phyloP scores from a whole-genome alignment of 2,888 invertebrate genomes.

The Drosophila nr. medialis region DNA sequence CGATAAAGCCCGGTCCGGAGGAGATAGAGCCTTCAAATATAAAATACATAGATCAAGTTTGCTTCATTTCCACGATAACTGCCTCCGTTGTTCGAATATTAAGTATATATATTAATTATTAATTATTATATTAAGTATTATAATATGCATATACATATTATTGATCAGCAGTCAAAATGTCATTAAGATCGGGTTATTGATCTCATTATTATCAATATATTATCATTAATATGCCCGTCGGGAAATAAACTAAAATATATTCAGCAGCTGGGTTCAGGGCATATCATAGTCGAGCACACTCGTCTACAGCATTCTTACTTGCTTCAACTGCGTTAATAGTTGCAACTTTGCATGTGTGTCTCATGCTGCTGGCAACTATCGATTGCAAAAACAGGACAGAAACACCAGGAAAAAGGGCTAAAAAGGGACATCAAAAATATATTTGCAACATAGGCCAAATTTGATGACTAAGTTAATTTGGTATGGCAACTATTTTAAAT shows the following conservation, averaged over 20 bases:
- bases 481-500: not conserved
- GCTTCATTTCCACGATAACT: not conserved
- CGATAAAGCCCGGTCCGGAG: no score
- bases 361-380: not conserved
- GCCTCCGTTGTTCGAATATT: not conserved
- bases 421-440: not conserved
- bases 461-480: not conserved
- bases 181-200: not conserved
- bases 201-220: not conserved
- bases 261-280: not conserved
- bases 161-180: not conserved
- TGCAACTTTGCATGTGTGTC: not conserved
- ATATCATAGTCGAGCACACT: not conserved
- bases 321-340: not conserved
- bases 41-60: not conserved
- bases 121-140: no score
- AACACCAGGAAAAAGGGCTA: not conserved
- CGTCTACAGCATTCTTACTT: not conserved
- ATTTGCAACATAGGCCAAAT: not conserved
- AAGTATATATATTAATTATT: no score
- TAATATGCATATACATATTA: not conserved
- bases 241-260: not conserved
- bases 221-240: not conserved
- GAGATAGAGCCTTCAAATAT: not conserved
- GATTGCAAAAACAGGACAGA: not conserved